Evolutionary conservation across 2,113 vertebrate genomes (phyloP), one percentile per base, ranked within the genome.

Genomic region (Campylorhamphus procurvoides): DNA sequence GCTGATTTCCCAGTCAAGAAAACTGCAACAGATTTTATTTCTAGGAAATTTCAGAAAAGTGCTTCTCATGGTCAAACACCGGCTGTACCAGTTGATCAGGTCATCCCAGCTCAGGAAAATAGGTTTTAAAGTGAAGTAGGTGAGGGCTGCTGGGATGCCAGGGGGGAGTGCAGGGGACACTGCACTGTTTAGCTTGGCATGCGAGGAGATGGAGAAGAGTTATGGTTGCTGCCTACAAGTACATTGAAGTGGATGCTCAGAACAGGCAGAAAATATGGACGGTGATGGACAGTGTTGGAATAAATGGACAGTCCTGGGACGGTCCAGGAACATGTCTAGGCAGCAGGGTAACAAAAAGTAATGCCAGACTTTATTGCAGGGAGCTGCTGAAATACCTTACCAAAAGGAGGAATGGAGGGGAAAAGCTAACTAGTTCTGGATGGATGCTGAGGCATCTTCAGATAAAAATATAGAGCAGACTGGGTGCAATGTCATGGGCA

Each of bases 1-100:
- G 13, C 73, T 84, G 89, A 95, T 95, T 91, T 90, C 44, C 27
- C 27, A 63, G 79, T 55, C 67, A 85, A 81, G 76, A 92, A 87
- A 89, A 95, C 86, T n/a, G 52, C 76, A 90, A 37, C 44, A 59
- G 76, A 72, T 77, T 44, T 90, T 93, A 90, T 75, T 81, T 50
- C 14, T 42, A 49, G 1, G 6, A 47, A 35, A 78, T 84, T 78
- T 89, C 73, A 78, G 84, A 29, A 23, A 12, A 89, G 64, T 55
- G 23, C 7, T 82, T 76, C 74, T 90, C 1, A 2, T 78, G 89
- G 52, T 89, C 73, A 81, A 19, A 49, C 68, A 71, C 73, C 23
- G 33, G 50, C 82, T 88, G n/a, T 79, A 55, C 50, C 44, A 10
- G 40, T 73, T 50, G 55, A 52, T 67, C 46, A 31, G 67, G 72